A percentile compares a stretch with the other conserved stretches of the same genome.
These are phyloP conservation scores for human DNA, from an alignment of 2,113 vertebrate genomes.

Conservation along the genomic window DNA sequence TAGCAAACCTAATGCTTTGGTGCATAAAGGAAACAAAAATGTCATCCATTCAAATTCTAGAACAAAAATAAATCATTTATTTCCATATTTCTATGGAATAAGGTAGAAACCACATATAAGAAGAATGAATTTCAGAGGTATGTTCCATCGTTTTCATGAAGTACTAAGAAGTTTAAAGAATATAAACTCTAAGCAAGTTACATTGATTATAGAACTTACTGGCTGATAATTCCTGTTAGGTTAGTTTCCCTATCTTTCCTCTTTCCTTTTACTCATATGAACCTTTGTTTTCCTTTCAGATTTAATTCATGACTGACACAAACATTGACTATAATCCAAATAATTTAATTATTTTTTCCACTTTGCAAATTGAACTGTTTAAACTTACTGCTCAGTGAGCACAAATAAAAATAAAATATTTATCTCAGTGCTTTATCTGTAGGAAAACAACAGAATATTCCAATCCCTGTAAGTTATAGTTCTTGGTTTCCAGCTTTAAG, in stretches of 20 bases:
- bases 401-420: not conserved
- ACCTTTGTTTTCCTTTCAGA: not conserved
- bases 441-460: not conserved
- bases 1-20: not conserved
- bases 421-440: not conserved
- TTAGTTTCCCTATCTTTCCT: not conserved
- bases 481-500: not conserved
- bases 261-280: not conserved
- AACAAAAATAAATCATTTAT: not conserved
- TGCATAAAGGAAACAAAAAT: not conserved
- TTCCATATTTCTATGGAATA: not conserved
- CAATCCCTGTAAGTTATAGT: fast-evolving
- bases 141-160: not conserved
- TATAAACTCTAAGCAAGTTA: not conserved
- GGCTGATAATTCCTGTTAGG: not conserved
- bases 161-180: not conserved
- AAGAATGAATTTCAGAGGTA: not conserved
- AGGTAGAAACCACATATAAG: not conserved
- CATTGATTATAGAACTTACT: not conserved
- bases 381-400: not conserved
- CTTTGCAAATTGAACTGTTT: not conserved
- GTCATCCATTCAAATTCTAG: not conserved
- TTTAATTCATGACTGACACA: not conserved
- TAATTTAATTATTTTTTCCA: not conserved
- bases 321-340: not conserved